Evolutionary conservation across 1,140 invertebrate genomes (phyloP), one percentile per base, ranked within the genome.

Genomic region (Venturia canescens): DNA sequence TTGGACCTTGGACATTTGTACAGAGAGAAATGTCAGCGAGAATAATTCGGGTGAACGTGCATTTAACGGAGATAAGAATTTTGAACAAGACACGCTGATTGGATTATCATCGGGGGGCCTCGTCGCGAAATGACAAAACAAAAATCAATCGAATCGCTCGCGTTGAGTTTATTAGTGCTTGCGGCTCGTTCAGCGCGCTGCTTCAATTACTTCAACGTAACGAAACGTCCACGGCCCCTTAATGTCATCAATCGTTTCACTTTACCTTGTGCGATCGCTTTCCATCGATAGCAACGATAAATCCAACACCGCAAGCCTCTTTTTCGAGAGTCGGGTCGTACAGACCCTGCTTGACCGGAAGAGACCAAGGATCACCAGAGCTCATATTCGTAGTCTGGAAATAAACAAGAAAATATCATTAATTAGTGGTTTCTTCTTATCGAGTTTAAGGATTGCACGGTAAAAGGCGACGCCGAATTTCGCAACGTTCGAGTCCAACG

Each of bases 271-370:
- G 96, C 79, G 97, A 97, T 81, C 95, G 93, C 87, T 95, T 94
- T 83, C 98, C 98, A 94, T 99, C 97, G 91, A 99, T 99, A 90
- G 97, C 97, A 86, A 99, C 98, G 84, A 99, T 98, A 92, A 99
- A 99, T 83, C 99, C 99, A 87, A 99, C 99, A 81, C 99, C 99
- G 89, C 99, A 99, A 82, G 98, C 98, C 90, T 99, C 98, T 88
- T 96, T 96, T 93, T 99, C 98, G 87, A 96, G 95, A 84, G 94
- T 93, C 66, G 98, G 98, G 93, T 99, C 97, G 93, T 99, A 99
- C 83, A 99, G 95, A 90, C 98, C 98, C 93, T 96, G 94, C 85
- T 92, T 92, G 76, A 85, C 83, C 78, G 91, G 91, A 83, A 89
- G 83, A 80, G 88, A 88, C 90, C 90, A 91, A 77, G 87, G 83